Percentiles rank a stretch among this genome's conserved stretches.
Evolutionary conservation across 1,140 invertebrate genomes (phyloP).

Genomic region (Ectropis grisescens): DNA sequence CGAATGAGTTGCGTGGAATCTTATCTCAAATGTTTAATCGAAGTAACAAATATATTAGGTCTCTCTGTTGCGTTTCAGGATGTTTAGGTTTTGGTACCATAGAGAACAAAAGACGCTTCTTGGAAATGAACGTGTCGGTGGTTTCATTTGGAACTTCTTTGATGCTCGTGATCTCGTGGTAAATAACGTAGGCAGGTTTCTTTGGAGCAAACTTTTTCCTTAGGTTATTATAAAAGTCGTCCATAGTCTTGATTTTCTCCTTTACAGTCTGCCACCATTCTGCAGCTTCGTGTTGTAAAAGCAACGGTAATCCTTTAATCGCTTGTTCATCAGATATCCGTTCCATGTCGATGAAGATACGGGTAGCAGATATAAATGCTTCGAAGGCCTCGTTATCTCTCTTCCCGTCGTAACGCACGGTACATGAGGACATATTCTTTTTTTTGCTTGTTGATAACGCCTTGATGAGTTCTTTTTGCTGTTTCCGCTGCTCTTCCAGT

Average conservation of each 20-base stretch:
- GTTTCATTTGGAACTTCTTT: constrained; percentile 2
- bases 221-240: constrained; percentile 1
- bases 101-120: constrained; percentile 10
- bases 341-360: too few species aligned
- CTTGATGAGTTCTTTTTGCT: too few species aligned
- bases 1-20: neutral
- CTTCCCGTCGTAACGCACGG: too few species aligned
- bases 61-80: neutral
- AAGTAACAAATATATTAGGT: neutral
- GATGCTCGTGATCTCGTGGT: constrained; percentile 8
- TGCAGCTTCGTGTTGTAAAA: constrained; percentile 7
- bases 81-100: constrained; percentile 6
- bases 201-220: constrained; percentile 5
- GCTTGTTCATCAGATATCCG: too few species aligned
- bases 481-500: too few species aligned
- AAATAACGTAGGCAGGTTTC: constrained; percentile 9
- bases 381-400: too few species aligned
- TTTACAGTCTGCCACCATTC: constrained; percentile 8
- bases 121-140: constrained; percentile 15
- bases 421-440: too few species aligned
- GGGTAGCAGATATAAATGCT: too few species aligned
- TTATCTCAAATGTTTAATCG: neutral
- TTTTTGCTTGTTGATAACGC: too few species aligned
- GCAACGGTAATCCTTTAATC: too few species aligned
- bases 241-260: constrained; percentile 2